Base-by-base conservation (phyloP, 2,113 vertebrate species). In the Elachura formosa region DNA sequence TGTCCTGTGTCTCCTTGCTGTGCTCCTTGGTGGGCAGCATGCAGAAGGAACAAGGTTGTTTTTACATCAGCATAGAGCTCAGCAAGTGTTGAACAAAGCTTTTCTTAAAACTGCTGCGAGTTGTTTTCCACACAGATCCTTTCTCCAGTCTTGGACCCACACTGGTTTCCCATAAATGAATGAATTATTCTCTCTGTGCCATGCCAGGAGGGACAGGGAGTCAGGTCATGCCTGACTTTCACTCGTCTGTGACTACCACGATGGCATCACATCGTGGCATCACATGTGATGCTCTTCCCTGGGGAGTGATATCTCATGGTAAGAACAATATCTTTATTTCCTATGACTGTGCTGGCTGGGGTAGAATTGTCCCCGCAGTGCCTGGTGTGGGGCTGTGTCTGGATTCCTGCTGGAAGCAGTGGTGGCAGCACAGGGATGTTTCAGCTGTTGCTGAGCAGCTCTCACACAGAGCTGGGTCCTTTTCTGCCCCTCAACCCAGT, bases 241-340 rank as follows among this genome's bases (percentile, higher is more conserved):
- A 49, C 24, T 67, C 59, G 3, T 28, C 48, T 75, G 40, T 33
- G 52, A 10, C 68, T 36, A 54, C 41, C 38, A 36, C 41, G 34
- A 23, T n/a, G n/a, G n/a, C n/a, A n/a, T n/a, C n/a, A n/a, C n/a
- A n/a, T n/a, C n/a, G n/a, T n/a, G n/a, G n/a, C n/a, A n/a, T n/a
- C n/a, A n/a, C n/a, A n/a, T n/a, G n/a, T n/a, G n/a, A n/a, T n/a
- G n/a, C n/a, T n/a, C 59, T 77, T 38, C 55, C 34, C 29, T 1
- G 2, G 51, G 40, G 69, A 74, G 13, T 0, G 1, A 3, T 11
- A 12, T 1, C 5, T 36, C 23, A 5, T 28, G 13, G 1, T 6
- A 29, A 33, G 11, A 33, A 40, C 0, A 1, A 3, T 4, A 0
- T n/a, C n/a, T n/a, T n/a, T 1, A 5, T 56, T 76, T 59, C 15